These are phyloP conservation scores for Clupea harengus DNA, from an alignment of 2,113 vertebrate genomes.

Conservation along the genomic window DNA sequence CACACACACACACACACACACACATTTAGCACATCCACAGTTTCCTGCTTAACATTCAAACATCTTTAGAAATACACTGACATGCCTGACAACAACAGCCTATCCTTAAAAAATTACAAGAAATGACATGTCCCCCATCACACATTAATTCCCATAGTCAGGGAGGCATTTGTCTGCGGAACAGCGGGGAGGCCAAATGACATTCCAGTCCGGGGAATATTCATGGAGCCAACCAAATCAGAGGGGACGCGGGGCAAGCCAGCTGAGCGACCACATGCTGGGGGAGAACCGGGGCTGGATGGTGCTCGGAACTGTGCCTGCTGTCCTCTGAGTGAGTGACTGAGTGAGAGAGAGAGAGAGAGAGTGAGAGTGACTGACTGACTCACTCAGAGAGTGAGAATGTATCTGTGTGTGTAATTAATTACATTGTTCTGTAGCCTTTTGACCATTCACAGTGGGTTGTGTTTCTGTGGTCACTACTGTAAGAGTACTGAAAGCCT, in stretches of 20 bases:
- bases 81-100: neutral
- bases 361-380: neutral
- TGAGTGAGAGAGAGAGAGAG: neutral
- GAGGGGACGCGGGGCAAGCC: neutral
- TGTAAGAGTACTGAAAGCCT: too few relatives aligned
- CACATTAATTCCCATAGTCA: neutral
- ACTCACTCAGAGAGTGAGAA: neutral
- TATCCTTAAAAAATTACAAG: neutral
- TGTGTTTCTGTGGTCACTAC: neutral
- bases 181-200: neutral
- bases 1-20: neutral
- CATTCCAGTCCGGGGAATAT: constrained; percentile 8
- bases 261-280: constrained; percentile 1
- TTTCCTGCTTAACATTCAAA: neutral
- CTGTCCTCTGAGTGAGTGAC: neutral
- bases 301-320: neutral
- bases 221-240: neutral
- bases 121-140: neutral
- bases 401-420: neutral
- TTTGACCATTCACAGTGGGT: neutral
- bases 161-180: neutral
- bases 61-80: neutral
- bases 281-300: neutral
- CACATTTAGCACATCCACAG: neutral
- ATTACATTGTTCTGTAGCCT: neutral